Conservation (phyloP, 1,140 invertebrate genomes). For the Lepeophtheirus salmonis region DNA sequence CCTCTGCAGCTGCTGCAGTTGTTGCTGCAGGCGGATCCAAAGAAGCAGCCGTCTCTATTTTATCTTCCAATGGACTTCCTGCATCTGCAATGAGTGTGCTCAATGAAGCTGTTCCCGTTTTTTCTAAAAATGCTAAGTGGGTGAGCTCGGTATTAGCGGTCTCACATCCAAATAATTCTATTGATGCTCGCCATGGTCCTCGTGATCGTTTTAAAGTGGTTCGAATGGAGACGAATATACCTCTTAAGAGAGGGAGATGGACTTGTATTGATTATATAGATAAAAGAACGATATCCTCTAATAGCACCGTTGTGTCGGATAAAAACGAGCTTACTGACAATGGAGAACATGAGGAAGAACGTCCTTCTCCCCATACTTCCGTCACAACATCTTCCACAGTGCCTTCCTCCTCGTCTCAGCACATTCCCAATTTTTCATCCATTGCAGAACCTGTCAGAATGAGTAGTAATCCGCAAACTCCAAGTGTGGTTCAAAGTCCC, state of each 20-base stretch:
- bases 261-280: constrained; percentile 87
- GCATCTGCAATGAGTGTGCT: not conserved
- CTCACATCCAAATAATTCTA: not conserved
- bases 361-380: not conserved
- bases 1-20: not conserved
- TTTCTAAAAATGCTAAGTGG: not conserved
- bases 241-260: constrained; percentile 80
- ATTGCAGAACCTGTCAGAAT: not conserved
- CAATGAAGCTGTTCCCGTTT: not conserved
- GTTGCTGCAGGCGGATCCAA: not conserved
- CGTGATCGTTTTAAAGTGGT: constrained; percentile 67
- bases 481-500: not conserved
- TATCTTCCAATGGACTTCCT: not conserved
- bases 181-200: not conserved
- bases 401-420: not conserved
- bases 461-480: not conserved
- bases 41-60: not conserved
- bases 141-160: not conserved
- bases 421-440: not conserved
- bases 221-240: constrained; percentile 84
- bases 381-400: not conserved
- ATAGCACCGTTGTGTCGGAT: not conserved
- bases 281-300: not conserved
- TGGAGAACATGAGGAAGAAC: not conserved
- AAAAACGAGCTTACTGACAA: not conserved